Conservation (phyloP, 2,113 vertebrate genomes). For the Thalassarche chlororhynchos region DNA sequence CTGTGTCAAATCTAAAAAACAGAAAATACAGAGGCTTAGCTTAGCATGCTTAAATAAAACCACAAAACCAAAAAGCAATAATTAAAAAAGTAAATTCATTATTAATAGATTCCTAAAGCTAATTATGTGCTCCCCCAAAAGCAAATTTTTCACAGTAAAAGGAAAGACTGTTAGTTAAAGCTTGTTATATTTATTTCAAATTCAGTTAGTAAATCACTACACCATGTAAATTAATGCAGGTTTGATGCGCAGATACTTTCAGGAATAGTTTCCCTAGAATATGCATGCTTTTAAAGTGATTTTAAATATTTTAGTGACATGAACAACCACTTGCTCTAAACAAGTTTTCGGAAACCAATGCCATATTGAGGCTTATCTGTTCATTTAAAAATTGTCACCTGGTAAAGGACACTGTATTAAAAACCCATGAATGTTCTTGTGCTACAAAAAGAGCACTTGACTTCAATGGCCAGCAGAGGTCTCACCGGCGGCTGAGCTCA, state of each 20-base stretch:
- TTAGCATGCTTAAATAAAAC: constrained; percentile 87
- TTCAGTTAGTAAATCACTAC: constrained; percentile 23
- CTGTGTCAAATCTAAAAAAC: constrained; percentile 91
- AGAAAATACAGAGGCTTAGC: constrained; percentile 86
- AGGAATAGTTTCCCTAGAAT: background rate
- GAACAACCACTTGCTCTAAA: background rate
- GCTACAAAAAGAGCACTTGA: background rate
- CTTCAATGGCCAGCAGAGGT: constrained; percentile 9
- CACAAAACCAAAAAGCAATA: constrained; percentile 75
- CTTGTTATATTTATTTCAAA: constrained; percentile 34
- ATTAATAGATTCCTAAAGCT: constrained; percentile 50
- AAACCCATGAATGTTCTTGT: fast-evolving
- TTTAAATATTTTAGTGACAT: background rate
- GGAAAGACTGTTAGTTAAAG: constrained; percentile 44
- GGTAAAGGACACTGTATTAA: background rate
- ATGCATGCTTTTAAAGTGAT: background rate
- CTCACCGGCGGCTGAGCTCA: background rate
- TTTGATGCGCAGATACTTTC: background rate
- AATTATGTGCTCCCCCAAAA: constrained; percentile 38
- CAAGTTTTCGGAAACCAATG: background rate
- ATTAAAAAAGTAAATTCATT: constrained; percentile 55
- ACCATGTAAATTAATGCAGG: background rate
- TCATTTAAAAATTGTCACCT: background rate
- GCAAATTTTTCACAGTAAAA: constrained; percentile 21
- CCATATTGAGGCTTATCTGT: background rate